Base-by-base conservation (phyloP, 1,140 invertebrate species). In the Dryas iulia region DNA sequence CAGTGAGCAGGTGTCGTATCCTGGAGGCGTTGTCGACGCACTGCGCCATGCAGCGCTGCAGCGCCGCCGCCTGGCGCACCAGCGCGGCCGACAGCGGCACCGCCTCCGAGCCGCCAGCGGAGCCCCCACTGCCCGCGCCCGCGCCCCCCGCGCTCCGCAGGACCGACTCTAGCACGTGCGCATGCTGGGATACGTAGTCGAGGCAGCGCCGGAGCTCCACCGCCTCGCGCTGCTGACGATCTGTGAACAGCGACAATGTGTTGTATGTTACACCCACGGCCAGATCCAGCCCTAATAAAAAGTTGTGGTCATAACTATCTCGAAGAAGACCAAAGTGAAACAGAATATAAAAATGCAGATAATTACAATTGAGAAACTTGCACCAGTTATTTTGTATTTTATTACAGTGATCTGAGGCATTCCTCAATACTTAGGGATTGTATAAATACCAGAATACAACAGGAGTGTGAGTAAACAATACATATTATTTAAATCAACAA, bases 31-130 rank as follows among this genome's bases (percentile, higher is more conserved):
- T 89, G 61, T 82, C 82, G 6, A 89, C 84, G 72, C 87, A 89
- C 73, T 88, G 87, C 58, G 86, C 82, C 87, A 90, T 90, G 78
- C 86, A 87, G 75, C 88, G 85, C 79, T 88, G 88, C 73, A 90
- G 81, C 60, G 86, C 82, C 10, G 82, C 80, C 12, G 87, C 86
- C 78, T 89, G 87, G 5, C 86, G 77, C 59, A 86, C 81, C 67
- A 88, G 79, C 69, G 79, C 72, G 1, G 81, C 82, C 56, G 78
- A 77, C 24, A 90, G 79, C 64, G 88, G 86, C 35, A 81, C 86
- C n/a, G 72, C 68, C 12, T 74, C 78, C 14, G 39, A 47, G 33
- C 78, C 72, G 31, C 68, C 68, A 6, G 14, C n/a, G 6, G 39
- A 47, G 8, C 2, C 8, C 39, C 39, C 39, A n/a, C n/a, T n/a